A percentile compares a stretch with the other conserved stretches of the same genome.
phyloP scores from a whole-genome alignment of 2,888 invertebrate species.

The Caenorhabditis sp. region DNA sequence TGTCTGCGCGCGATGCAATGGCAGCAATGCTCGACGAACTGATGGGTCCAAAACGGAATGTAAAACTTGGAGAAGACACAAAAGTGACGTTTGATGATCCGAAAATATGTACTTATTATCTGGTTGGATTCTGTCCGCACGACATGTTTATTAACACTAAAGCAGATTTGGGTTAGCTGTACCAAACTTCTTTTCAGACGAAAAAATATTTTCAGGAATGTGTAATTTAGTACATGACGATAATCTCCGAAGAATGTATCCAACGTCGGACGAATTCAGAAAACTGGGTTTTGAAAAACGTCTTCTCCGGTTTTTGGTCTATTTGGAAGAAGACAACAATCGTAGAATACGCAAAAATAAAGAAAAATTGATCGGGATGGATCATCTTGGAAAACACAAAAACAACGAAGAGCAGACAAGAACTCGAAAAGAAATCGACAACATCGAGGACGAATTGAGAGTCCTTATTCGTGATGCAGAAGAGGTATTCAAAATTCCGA shows the following conservation, averaged over 20 bases:
- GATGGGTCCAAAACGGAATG: constrained; percentile 64
- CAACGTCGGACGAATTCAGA: constrained; percentile 44
- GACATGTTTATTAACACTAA: constrained; percentile 97
- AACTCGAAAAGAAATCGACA: constrained; percentile 26
- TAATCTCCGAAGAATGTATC: constrained; percentile 84
- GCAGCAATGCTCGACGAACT: constrained; percentile 66
- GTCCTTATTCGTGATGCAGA: constrained; percentile 31
- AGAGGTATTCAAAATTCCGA: constrained; percentile 15
- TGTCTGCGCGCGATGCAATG: constrained; percentile 59
- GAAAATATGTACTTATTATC: constrained; percentile 93
- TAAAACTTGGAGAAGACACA: constrained; percentile 46
- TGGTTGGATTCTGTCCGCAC: constrained; percentile 97
- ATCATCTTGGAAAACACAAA: constrained; percentile 42
- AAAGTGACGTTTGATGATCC: constrained; percentile 69
- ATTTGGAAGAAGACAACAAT: constrained; percentile 58
- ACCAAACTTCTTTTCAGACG: background rate
- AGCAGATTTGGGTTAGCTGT: constrained; percentile 82
- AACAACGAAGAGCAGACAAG: constrained; percentile 44
- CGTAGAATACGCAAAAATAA: constrained; percentile 53
- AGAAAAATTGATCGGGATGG: constrained; percentile 44
- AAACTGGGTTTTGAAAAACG: constrained; percentile 60
- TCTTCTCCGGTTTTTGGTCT: constrained; percentile 45
- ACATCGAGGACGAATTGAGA: constrained; percentile 35
- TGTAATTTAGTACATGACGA: constrained; percentile 96
- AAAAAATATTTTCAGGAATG: constrained; percentile 74